Evolutionary conservation across 35 echinoderm and acorn worm genomes (phyloP), one percentile per base, ranked within the genome.

Genomic region (Ophioderma brevispina): DNA sequence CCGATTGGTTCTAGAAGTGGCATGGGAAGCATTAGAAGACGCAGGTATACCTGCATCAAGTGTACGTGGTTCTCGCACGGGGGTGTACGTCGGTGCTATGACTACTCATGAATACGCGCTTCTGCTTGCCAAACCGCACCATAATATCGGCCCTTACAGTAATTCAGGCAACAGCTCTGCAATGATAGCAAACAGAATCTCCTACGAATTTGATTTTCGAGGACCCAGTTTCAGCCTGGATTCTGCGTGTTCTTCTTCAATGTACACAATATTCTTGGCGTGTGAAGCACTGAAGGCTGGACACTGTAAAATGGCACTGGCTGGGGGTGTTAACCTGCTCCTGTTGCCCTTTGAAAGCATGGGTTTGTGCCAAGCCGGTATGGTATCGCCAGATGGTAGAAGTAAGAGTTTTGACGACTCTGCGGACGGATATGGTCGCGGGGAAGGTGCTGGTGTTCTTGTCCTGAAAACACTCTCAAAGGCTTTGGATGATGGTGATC

Each of bases 371-470:
- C 87, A 89, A 59, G 87, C 87, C 21, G 87, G 87, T 34, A 89
- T 89, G 87, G 76, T 89, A 18, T 79, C 87, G 25, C 46, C 89
- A 77, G 89, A 91, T 82, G 82, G 89, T 31, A 33, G 38, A 35
- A 76, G 89, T 38, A 91, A 86, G 42, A 91, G 89, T 32, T 91
- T 91, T 78, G 89, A 91, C 36, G 31, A 64, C n/a, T 76, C 81
- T 2, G 89, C 81, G 1, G 70, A 91, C 23, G 81, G 89, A 35
- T 91, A 85, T 70, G 30, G 33, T 49, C 1, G 89, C 40, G 75
- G 89, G 28, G 89, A 91, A 85, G 82, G 89, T 4, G 89, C 82
- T 32, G 89, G 89, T 17, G 82, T 86, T 1, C 40, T 91, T 10
- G 63, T 91, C 31, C 59, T 91, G 35, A 91, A 91, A 49, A 42